Evolutionary conservation across 2,888 invertebrate species (phyloP).

Genomic region (Mythimna albipuncta): DNA sequence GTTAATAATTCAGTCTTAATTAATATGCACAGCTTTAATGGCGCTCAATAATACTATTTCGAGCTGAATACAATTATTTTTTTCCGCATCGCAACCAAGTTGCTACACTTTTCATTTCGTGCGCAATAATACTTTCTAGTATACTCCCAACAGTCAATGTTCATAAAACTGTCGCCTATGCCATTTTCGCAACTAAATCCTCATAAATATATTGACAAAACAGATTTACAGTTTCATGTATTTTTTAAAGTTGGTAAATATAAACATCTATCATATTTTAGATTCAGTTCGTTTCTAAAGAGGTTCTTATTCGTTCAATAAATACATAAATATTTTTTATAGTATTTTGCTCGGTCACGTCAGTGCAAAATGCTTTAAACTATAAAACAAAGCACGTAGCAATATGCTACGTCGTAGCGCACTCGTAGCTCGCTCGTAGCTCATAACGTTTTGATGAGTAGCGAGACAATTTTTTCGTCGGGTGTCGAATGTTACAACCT

Average conservation of each 20-base stretch:
- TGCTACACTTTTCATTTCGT: slow-evolving; percentile 7
- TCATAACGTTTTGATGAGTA: slow-evolving; percentile 12
- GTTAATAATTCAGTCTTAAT: slow-evolving; percentile 38
- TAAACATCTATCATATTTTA: slow-evolving; percentile 39
- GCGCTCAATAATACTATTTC: slow-evolving; percentile 7
- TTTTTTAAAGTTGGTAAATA: slow-evolving; percentile 23
- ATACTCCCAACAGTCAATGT: slow-evolving; percentile 4
- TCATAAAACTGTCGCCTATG: slow-evolving; percentile 36
- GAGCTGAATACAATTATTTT: background rate
- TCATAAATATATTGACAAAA: slow-evolving; percentile 30
- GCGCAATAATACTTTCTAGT: slow-evolving; percentile 28
- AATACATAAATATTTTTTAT: slow-evolving; percentile 35
- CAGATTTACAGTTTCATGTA: slow-evolving; percentile 21
- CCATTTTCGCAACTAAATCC: slow-evolving; percentile 29
- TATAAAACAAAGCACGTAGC: slow-evolving; percentile 47
- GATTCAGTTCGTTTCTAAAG: slow-evolving; percentile 33
- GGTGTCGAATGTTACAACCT: slow-evolving; percentile 12
- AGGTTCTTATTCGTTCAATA: slow-evolving; percentile 33
- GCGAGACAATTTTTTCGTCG: slow-evolving; percentile 26
- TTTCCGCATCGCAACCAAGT: background rate
- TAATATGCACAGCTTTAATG: slow-evolving; percentile 7
- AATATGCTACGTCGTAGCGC: slow-evolving; percentile 57
- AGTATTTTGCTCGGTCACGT: slow-evolving; percentile 40
- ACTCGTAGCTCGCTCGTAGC: slow-evolving; percentile 35
- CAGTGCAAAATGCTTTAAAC: slow-evolving; percentile 34